Base-by-base conservation (phyloP, 1,140 invertebrate species). In the Hypothenemus hampei region DNA sequence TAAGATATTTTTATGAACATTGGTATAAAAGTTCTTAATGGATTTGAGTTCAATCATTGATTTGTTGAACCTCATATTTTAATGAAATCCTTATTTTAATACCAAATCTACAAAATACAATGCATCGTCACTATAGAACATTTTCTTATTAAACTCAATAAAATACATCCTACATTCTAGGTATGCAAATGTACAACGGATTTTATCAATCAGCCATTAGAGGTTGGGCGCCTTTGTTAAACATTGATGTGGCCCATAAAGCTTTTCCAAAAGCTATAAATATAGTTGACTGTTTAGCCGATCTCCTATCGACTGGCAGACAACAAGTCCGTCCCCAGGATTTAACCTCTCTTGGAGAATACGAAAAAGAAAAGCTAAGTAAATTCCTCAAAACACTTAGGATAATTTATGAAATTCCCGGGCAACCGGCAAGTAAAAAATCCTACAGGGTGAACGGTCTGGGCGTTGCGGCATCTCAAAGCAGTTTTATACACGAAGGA, bases 181-280 rank as follows among this genome's bases (percentile, higher is more conserved):
- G 86, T 0, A 72, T 84, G 56, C 81, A 87, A 66, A 72, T 88
- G 57, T 85, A 84, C 76, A 72, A 80, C 33, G 87, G 88, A 0
- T 72, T 85, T 35, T 91, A 84, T 67, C 84, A 87, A 63, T 84
- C 84, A 1, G 81, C 83, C 0, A 78, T 88, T 55, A 71, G 88
- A 33, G 86, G 86, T 0, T 84, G 83, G 69, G 78, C 75, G 57
- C 79, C 86, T 21, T 85, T 75, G 59, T 68, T 91, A 2, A 91
- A 91, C 69, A 75, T 90, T 23, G 87, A 91, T 71, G 84, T 81
- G 49, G 72, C 75, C 10, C 77, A 81, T 58, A 81, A 81, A 65
- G 77, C 72, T 15, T 81, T 81, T 60, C 75, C 77, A 0, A 72
- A 58, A 22, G 13, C 31, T 1, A 61, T 71, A 37, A 53, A 31